These are phyloP conservation scores for Synanceia verrucosa DNA, from an alignment of 2,797 vertebrate genomes.

Conservation along the genomic window DNA sequence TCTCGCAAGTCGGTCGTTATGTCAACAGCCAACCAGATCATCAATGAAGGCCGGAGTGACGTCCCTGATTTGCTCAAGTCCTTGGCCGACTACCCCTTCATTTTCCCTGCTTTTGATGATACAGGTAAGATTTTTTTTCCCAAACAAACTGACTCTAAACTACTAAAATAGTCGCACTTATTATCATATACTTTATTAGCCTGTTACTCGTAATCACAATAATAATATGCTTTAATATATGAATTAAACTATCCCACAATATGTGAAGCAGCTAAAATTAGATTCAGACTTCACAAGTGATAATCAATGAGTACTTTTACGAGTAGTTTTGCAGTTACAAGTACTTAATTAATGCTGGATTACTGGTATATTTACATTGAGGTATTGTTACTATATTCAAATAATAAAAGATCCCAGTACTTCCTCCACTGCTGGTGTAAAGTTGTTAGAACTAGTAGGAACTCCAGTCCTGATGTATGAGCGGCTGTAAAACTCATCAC, in stretches of 20 bases:
- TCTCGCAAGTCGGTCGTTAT: slow-evolving; percentile 44
- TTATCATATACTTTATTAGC: not conserved
- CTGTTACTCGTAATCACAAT: no score
- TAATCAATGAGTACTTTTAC: not conserved
- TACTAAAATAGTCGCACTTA: not conserved
- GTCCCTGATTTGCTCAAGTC: slow-evolving; percentile 89
- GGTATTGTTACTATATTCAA: not conserved
- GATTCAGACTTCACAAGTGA: not conserved
- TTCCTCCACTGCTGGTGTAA: not conserved
- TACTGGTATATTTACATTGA: not conserved
- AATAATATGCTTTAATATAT: not conserved
- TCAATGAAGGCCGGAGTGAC: slow-evolving; percentile 72
- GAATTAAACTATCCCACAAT: not conserved
- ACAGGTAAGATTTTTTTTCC: slow-evolving; percentile 78
- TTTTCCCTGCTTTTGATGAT: slow-evolving; percentile 81
- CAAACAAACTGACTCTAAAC: not conserved
- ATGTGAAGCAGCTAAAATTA: not conserved
- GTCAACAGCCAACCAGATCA: slow-evolving; percentile 54
- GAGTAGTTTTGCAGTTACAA: not conserved
- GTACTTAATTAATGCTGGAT: not conserved
- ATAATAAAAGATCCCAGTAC: not conserved
- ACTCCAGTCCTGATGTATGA: not conserved
- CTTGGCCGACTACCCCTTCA: slow-evolving; percentile 87
- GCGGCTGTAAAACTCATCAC: no score
- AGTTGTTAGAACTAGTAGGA: not conserved